Conservation (phyloP, 2,797 vertebrate species). For the Hippopotamyrus pictus region DNA sequence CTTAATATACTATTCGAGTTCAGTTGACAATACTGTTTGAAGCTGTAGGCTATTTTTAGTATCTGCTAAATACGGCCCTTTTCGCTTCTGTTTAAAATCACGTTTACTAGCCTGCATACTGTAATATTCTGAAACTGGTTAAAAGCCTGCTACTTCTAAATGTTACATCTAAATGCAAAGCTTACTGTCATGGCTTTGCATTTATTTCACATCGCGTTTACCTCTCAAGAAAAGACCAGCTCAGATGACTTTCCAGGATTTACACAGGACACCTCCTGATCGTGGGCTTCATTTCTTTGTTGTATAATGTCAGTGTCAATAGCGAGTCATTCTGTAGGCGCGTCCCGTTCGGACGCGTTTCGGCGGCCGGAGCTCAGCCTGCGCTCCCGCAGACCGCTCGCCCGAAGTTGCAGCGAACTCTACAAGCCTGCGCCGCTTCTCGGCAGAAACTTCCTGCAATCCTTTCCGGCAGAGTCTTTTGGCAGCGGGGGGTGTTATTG, state of each 20-base stretch:
- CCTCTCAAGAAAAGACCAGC: background rate
- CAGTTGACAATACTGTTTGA: background rate
- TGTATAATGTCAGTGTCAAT: background rate
- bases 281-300: constrained; percentile 15
- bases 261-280: background rate
- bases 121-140: background rate
- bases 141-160: background rate
- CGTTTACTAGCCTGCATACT: background rate
- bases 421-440: background rate
- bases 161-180: background rate
- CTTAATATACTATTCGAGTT: background rate
- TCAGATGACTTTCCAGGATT: background rate
- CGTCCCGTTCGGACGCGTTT: background rate
- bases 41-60: background rate
- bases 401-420: background rate
- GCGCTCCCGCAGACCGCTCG: background rate
- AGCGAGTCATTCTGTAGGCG: too few relatives aligned
- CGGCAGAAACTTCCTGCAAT: background rate
- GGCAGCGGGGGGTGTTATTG: background rate
- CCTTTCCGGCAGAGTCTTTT: background rate
- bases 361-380: background rate
- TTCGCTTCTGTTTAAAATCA: background rate
- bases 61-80: background rate
- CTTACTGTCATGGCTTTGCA: background rate
- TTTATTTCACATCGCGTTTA: background rate